A percentile compares a stretch with the other conserved stretches of the same genome.
Evolutionary conservation across 2,113 vertebrate genomes (phyloP).

Genomic region (Recurvirostra avosetta): DNA sequence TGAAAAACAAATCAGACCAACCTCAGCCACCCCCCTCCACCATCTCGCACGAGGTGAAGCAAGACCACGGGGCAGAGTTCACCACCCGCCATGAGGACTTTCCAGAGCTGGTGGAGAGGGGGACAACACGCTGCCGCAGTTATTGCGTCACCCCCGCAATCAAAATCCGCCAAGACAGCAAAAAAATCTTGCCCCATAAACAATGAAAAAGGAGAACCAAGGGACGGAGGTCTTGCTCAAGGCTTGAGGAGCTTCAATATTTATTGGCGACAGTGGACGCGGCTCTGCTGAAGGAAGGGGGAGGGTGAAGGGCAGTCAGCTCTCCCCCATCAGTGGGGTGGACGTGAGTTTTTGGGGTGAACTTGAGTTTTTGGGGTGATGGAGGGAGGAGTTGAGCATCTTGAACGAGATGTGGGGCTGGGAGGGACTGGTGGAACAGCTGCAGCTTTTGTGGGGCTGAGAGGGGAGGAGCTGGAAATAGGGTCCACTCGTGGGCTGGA

Average conservation of each 20-base stretch:
- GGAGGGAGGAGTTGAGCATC: not conserved
- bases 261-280: accelerated
- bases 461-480: not conserved
- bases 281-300: accelerated
- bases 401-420: not conserved
- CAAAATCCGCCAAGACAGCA: not conserved
- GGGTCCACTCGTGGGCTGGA: not conserved
- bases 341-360: too few relatives aligned
- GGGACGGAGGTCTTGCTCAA: not conserved
- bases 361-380: not conserved
- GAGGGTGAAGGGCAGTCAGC: too few relatives aligned
- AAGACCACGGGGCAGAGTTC: too few relatives aligned
- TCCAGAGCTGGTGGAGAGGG: accelerated
- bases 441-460: not conserved
- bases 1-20: too few relatives aligned
- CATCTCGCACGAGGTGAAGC: too few relatives aligned
- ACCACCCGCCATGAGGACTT: not conserved
- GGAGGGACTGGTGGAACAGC: not conserved
- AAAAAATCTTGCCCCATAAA: not conserved
- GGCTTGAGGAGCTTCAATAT: not conserved
- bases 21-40: too few relatives aligned
- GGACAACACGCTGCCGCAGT: accelerated
- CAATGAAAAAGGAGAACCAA: not conserved
- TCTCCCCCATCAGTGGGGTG: not conserved
- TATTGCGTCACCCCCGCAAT: accelerated